A percentile compares a stretch with the other conserved stretches of the same genome.
Conservation (phyloP, 1,140 invertebrate genomes). For the Heliconius melpomene region DNA sequence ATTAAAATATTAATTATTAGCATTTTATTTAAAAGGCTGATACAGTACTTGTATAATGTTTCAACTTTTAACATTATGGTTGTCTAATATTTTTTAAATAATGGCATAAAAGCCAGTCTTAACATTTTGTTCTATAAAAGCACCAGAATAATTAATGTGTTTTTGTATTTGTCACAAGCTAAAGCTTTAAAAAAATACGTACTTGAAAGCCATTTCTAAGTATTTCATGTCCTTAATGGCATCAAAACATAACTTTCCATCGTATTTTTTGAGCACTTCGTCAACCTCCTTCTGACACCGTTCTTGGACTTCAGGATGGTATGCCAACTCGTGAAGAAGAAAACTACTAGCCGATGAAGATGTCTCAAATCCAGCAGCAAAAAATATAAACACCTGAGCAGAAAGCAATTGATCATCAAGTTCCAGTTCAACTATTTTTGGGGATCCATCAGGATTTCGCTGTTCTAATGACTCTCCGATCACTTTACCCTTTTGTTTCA, state of each 20-base stretch:
- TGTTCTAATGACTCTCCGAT: slow-evolving; percentile 35
- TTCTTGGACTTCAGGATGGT: slow-evolving; percentile 27
- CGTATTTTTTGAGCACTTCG: slow-evolving; percentile 25
- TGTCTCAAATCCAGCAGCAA: slow-evolving; percentile 39
- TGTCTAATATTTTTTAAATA: too few relatives aligned
- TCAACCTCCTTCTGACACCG: slow-evolving; percentile 32
- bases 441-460: slow-evolving; percentile 13
- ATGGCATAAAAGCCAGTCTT: too few relatives aligned
- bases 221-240: slow-evolving; percentile 38
- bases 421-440: slow-evolving; percentile 29
- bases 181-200: slow-evolving; percentile 2
- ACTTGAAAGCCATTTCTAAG: slow-evolving; percentile 33
- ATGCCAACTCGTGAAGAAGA: slow-evolving; percentile 31
- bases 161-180: too few relatives aligned
- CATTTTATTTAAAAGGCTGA: too few relatives aligned
- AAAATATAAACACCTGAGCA: slow-evolving; percentile 37
- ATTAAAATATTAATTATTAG: too few relatives aligned
- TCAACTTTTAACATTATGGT: too few relatives aligned
- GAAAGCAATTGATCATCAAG: slow-evolving; percentile 27
- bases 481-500: slow-evolving; percentile 30
- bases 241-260: slow-evolving; percentile 34
- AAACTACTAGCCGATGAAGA: slow-evolving; percentile 34
- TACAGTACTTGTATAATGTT: too few relatives aligned
- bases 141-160: too few relatives aligned
- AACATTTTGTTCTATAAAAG: too few relatives aligned